These are phyloP conservation scores for Podarcis raffonei DNA, from an alignment of 2,113 vertebrate species.

Conservation along the genomic window DNA sequence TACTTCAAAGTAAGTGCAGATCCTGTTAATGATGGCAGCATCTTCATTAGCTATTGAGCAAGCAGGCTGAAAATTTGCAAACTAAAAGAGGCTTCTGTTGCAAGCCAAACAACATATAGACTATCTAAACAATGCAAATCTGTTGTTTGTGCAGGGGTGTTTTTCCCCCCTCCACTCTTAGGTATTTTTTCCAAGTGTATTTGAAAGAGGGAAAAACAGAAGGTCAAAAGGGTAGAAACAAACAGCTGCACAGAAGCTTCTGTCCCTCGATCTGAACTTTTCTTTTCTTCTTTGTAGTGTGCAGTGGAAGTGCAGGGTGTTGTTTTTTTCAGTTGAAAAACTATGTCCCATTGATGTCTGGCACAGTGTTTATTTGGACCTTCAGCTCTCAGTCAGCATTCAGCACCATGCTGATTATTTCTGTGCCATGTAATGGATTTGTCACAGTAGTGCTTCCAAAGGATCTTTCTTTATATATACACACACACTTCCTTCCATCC, in stretches of 20 bases:
- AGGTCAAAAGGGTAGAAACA: constrained; percentile 53
- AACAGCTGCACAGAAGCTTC: constrained; percentile 52
- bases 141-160: constrained; percentile 36
- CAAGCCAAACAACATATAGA: constrained; percentile 27
- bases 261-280: constrained; percentile 59
- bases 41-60: not conserved
- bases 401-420: constrained; percentile 60
- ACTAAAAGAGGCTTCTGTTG: constrained; percentile 15
- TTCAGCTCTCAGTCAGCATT: constrained; percentile 65
- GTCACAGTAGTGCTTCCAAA: constrained; percentile 64
- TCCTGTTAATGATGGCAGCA: not conserved
- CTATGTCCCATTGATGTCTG: constrained; percentile 61
- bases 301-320: constrained; percentile 17
- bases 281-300: constrained; percentile 51
- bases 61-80: no score
- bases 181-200: constrained; percentile 38
- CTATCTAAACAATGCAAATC: constrained; percentile 58
- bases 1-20: not conserved
- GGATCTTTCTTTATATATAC: constrained; percentile 48
- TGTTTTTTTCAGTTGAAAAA: constrained; percentile 37
- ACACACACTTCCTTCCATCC: not conserved
- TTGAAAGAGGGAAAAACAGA: constrained; percentile 25
- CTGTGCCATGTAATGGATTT: constrained; percentile 68
- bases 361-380: constrained; percentile 50
- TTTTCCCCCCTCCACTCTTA: not conserved